Base-by-base conservation (phyloP, 2,797 vertebrate genomes). In the Helostoma temminkii region DNA sequence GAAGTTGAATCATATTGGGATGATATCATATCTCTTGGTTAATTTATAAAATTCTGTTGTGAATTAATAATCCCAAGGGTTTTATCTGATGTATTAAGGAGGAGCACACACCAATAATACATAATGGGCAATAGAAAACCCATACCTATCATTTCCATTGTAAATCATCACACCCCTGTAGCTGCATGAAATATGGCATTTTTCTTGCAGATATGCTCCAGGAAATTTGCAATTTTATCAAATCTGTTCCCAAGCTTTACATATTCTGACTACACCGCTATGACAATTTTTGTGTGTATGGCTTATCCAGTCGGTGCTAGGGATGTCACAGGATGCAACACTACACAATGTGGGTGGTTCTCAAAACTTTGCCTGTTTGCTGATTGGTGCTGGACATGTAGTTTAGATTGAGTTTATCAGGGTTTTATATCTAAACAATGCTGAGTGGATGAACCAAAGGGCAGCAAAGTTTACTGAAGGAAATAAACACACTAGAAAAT, bases 1-100 rank as follows among this genome's bases (percentile, higher is more conserved):
- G 10, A 67, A 62, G 47, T 19, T 68, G 57, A 58, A 62, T 65
- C 14, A 6, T 36, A n/a, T 37, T 46, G 39, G 47, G 45, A 50
- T 39, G 32, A 36, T 55, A 47, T 66, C 50, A 28, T 19, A 32
- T 36, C 39, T 46, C 26, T 18, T 25, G 42, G 45, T 46, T 59
- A 46, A 28, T 55, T 54, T 41, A 47, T 22, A 12, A 58, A 47
- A 28, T 47, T 42, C n/a, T 46, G 39, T 21, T 52, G 58, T 54
- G 21, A 76, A 64, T 37, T 28, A 43, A 34, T 48, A 15, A 28
- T 42, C 32, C 30, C 30, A 28, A 55, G 21, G 32, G 15, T 50
- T 65, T 58, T 68, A 11, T 48, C 47, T 47, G 7, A 8, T 30
- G 56, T 16, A 41, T 42, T 22, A 10, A 45, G 16, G 50, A 48